Evolutionary conservation across 92 coral and sea anemone genomes (phyloP), one percentile per base, ranked within the genome.

Genomic region (Virgularia gustaviana): DNA sequence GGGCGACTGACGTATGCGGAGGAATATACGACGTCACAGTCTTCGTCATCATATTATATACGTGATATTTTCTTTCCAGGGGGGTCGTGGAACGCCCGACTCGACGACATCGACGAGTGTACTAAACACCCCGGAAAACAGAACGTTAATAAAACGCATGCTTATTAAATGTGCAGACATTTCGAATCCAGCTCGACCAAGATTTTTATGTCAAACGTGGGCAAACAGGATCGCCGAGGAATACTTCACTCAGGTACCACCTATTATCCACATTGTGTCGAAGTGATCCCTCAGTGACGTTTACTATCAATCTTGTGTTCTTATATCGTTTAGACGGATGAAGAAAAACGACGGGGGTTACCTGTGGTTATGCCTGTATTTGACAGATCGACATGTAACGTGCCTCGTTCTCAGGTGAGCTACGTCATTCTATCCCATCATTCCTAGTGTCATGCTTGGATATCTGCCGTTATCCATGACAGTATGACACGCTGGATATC

Each of bases 331-430:
- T 7, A 92, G 98, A 92, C 98, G 20, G 98, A 92, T 34, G 98
- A 92, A 62, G 98, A 92, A 72, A 92, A 92, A 70, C 75, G 78
- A 64, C 78, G 96, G 35, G 98, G 98, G 8, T 75, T 92, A 22
- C 98, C 98, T 19, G 98, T 92, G 41, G 98, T 92, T 18, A 92
- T 92, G 98, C 98, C 98, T 27, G 98, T 92, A 27, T 92, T 92
- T 73, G 98, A 92, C 81, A 81, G 90, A 24, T 85, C 83, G 38
- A 92, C 98, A 8, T 92, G 98, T 73, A 92, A 92, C 72, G 98
- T 92, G 23, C 98, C 98, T 1, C 86, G 98, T 49, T 90, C 98
- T 32, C 98, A 92, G 85, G 98, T 92, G 65, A 19, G 62, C 31
- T 13, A 29, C 27, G 4, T 11, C 1, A 25, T 16, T 22, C n/a